Evolutionary conservation across 2,113 vertebrate species (phyloP).

Genomic region (human): DNA sequence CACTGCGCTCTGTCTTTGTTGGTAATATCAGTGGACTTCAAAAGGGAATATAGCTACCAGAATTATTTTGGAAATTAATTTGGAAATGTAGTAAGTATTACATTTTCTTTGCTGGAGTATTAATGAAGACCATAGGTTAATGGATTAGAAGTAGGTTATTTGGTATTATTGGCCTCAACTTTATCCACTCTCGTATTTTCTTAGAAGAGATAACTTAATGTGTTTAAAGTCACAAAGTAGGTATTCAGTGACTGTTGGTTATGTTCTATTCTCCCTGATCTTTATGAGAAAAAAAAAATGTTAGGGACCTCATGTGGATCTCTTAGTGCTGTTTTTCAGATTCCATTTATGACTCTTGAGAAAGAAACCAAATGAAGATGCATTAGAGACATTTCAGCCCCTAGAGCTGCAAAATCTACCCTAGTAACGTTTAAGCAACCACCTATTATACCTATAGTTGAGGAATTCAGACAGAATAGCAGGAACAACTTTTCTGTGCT

Average conservation of each 20-base stretch:
- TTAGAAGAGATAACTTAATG: background rate
- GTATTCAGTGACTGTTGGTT: background rate
- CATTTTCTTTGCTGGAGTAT: background rate
- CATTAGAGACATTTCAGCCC: background rate
- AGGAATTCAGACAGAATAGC: background rate
- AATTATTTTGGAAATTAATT: slow-evolving; percentile 5
- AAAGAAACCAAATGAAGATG: background rate
- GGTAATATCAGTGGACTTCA: background rate
- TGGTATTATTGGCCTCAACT: background rate
- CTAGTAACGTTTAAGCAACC: background rate
- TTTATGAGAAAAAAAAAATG: background rate
- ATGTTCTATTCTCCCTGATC: background rate
- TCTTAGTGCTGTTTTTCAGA: background rate
- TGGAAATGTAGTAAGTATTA: background rate
- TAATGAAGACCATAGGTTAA: background rate
- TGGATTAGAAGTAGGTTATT: background rate
- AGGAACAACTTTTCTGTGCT: background rate
- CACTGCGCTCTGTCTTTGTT: background rate
- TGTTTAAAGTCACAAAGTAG: background rate
- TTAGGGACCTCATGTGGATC: background rate
- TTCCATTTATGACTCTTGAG: background rate
- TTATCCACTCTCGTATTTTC: background rate
- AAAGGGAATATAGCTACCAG: background rate
- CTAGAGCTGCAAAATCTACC: background rate
- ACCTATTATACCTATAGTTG: background rate